Percentiles rank a stretch among this genome's conserved stretches.
phyloP scores from a whole-genome alignment of 2,888 invertebrate genomes.

The Microchrysa polita region DNA sequence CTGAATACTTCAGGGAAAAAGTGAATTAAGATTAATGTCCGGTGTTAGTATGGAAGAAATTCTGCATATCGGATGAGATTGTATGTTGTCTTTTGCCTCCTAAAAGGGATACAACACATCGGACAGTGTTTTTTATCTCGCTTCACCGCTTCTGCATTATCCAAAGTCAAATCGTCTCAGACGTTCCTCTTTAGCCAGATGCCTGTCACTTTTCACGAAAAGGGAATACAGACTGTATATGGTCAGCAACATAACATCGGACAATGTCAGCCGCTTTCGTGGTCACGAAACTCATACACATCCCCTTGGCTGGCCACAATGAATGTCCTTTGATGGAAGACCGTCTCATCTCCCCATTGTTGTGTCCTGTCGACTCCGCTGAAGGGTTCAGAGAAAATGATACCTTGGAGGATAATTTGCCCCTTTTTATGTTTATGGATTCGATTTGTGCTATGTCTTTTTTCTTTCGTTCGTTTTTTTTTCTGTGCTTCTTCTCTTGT shows the following conservation, averaged over 20 bases:
- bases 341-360: slow-evolving; percentile 45
- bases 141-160: not conserved
- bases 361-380: not conserved
- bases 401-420: slow-evolving; percentile 50
- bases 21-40: slow-evolving; percentile 51
- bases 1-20: slow-evolving; percentile 48
- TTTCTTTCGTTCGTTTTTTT: slow-evolving; percentile 12
- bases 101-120: slow-evolving; percentile 36
- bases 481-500: too few relatives aligned
- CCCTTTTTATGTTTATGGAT: slow-evolving; percentile 49
- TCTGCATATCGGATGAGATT: slow-evolving; percentile 47
- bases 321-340: slow-evolving; percentile 50
- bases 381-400: slow-evolving; percentile 48
- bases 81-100: too few relatives aligned
- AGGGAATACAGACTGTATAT: slow-evolving; percentile 16
- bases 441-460: slow-evolving; percentile 43
- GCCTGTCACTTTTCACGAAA: slow-evolving; percentile 1
- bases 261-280: not conserved
- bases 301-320: slow-evolving; percentile 11
- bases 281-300: not conserved
- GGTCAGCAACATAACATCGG: slow-evolving; percentile 18
- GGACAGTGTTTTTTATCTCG: not conserved
- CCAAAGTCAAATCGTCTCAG: slow-evolving; percentile 5
- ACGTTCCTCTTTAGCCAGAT: not conserved
- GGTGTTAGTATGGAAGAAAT: slow-evolving; percentile 48